Conservation (phyloP, 1,140 invertebrate genomes). For the Drosophila watanabei region DNA sequence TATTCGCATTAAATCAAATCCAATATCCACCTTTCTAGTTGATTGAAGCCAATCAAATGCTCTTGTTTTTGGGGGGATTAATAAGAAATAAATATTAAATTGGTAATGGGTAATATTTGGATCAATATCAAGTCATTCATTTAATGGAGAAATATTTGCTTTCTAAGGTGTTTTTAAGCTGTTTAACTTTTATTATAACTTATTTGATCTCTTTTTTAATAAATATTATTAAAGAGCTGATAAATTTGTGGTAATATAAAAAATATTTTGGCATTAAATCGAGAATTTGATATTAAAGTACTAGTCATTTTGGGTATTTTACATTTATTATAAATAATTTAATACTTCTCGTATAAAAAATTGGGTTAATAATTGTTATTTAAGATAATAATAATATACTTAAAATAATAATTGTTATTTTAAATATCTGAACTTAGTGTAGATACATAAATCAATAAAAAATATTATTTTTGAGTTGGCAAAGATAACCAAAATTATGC, state of each 20-base stretch:
- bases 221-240: neutral
- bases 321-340: too few species aligned
- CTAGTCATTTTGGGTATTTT: too few species aligned
- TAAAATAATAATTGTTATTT: too few species aligned
- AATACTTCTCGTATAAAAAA: too few species aligned
- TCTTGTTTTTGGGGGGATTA: neutral
- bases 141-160: neutral
- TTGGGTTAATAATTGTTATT: too few species aligned
- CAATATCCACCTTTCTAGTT: neutral
- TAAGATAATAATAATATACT: too few species aligned
- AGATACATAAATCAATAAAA: too few species aligned
- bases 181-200: too few species aligned
- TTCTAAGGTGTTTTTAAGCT: neutral
- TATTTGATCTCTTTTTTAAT: neutral
- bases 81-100: neutral
- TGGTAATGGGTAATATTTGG: neutral
- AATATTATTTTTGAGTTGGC: too few species aligned
- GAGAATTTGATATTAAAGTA: neutral
- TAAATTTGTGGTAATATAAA: neutral
- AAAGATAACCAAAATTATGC: too few species aligned
- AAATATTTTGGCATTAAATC: neutral
- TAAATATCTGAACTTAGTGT: too few species aligned
- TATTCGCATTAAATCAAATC: slow-evolving; percentile 45
- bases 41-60: neutral
- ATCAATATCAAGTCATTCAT: neutral